Percentiles rank a stretch among this genome's conserved stretches.
phyloP scores from a whole-genome alignment of 1,140 invertebrate genomes.

The Colletes latitarsis region DNA sequence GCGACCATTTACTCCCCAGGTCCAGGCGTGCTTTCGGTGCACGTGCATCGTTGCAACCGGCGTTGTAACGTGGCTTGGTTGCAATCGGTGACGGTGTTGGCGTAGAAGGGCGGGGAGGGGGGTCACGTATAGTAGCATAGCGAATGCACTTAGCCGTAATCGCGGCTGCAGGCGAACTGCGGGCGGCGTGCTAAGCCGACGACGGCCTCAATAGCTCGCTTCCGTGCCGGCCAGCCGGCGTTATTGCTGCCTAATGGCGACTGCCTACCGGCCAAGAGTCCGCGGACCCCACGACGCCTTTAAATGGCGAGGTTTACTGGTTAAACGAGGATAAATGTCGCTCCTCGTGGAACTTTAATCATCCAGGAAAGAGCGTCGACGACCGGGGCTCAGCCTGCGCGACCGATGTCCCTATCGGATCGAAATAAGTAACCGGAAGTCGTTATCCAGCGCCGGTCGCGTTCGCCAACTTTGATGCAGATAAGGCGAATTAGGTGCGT shows the following conservation, averaged over 20 bases:
- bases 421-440: conserved; percentile 5
- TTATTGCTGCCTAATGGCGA: conserved; percentile 64
- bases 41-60: conserved; percentile 25
- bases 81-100: background rate
- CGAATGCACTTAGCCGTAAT: conserved; percentile 67
- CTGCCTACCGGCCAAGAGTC: conserved; percentile 37
- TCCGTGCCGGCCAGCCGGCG: conserved; percentile 55
- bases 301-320: conserved; percentile 39
- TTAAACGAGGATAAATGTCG: conserved; percentile 39
- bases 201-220: conserved; percentile 69
- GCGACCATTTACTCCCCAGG: background rate
- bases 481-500: background rate
- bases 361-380: background rate
- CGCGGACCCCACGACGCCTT: conserved; percentile 26
- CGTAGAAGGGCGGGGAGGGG: background rate
- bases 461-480: background rate
- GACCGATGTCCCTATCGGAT: background rate
- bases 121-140: conserved; percentile 37
- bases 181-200: conserved; percentile 62
- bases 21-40: conserved; percentile 7
- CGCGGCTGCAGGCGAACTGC: conserved; percentile 58
- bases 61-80: conserved; percentile 5
- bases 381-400: background rate
- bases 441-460: background rate
- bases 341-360: conserved; percentile 10